Evolutionary conservation across 2,888 invertebrate genomes (phyloP), one percentile per base, ranked within the genome.

Genomic region (Mythimna albipuncta): DNA sequence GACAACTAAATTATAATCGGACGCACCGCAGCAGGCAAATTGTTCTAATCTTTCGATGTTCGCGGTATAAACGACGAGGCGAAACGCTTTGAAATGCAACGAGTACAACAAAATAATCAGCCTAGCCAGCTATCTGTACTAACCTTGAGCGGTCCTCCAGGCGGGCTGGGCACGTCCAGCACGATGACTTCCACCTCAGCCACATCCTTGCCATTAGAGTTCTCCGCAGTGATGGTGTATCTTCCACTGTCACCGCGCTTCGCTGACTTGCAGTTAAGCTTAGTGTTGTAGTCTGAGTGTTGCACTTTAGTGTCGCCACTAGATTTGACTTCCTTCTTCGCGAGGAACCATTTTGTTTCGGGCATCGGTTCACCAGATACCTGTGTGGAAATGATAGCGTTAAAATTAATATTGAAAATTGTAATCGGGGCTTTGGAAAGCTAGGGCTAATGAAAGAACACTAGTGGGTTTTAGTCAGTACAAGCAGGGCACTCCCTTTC

Each of bases 101-200:
- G 11, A 44, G 13, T 44, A 44, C 44, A 5, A 44, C 13, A 44
- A 11, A 13, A 4, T 13, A 44, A 13, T 41, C 32, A 32, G 1
- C 44, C 13, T 5, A 5, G 13, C 13, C 13, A 13, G 41, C 13
- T 38, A 38, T 38, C 11, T 44, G 1, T 26, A 82, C 85, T 7
- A 50, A 98, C 98, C 95, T 98, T 98, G 6, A 99, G 97, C 0
- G 99, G 99, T 69, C 99, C 99, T 92, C 98, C 98, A 38, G 99
- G 99, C 77, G 98, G 97, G 79, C 98, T 97, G 1, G 99, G 99
- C 85, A 98, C 98, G 88, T 99, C 99, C 54, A 99, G 94, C 2
- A 99, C 98, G 10, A 97, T 98, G 0, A 99, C 99, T 88, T 99
- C 98, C 0, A 99, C 99, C 71, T 98, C 98, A 26, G 99, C 99